A percentile compares a stretch with the other conserved stretches of the same genome.
These are phyloP conservation scores for Hemicrepidius hirtus DNA, from an alignment of 2,888 invertebrate species.

Conservation along the genomic window DNA sequence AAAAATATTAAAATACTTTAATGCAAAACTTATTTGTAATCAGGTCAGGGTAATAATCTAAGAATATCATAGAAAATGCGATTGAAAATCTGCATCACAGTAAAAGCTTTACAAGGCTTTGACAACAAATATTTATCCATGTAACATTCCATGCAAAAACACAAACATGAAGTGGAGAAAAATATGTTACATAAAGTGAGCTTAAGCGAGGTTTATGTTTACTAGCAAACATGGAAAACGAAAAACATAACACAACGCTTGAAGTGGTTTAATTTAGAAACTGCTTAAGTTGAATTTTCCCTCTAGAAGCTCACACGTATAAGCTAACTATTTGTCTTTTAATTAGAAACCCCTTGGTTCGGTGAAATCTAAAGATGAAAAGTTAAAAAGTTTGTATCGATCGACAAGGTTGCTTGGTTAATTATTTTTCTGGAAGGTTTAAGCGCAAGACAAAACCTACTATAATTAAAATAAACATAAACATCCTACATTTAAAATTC, in stretches of 20 bases:
- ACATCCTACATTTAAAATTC: neutral
- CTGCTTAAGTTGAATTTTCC: neutral
- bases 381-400: neutral
- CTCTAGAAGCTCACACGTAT: neutral
- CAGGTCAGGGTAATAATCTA: too few relatives aligned
- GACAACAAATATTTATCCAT: neutral
- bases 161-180: neutral
- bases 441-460: neutral
- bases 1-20: too few relatives aligned
- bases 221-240: neutral
- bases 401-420: neutral
- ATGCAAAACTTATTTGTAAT: too few relatives aligned
- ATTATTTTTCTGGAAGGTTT: neutral
- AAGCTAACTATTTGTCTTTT: slow-evolving; percentile 1
- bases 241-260: neutral
- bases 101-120: neutral
- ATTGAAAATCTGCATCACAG: too few relatives aligned
- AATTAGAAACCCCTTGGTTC: neutral
- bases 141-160: neutral
- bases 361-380: neutral
- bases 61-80: too few relatives aligned
- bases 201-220: neutral
- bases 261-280: neutral
- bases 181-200: neutral
- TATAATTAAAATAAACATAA: neutral